Conservation (phyloP, 2,797 vertebrate genomes). For the Anniella stebbinsi region DNA sequence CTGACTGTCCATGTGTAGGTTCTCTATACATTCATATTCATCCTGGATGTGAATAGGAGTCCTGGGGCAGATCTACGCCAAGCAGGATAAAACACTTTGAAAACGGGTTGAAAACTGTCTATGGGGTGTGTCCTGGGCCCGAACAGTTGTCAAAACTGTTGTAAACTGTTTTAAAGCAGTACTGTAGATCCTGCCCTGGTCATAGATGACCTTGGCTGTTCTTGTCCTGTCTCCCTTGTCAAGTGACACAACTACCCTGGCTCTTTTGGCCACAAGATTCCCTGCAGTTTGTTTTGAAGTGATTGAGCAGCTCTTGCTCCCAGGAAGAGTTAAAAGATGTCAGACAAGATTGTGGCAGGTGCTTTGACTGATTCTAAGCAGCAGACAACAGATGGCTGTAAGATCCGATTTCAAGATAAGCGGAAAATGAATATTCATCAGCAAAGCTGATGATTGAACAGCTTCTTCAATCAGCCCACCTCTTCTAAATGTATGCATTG, state of each 20-base stretch:
- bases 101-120: no score
- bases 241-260: neutral
- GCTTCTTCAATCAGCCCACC: slow-evolving; percentile 54
- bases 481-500: slow-evolving; percentile 40
- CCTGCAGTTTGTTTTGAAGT: neutral
- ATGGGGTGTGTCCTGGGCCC: no score
- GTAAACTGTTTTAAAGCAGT: no score
- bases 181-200: no score
- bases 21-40: neutral
- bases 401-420: slow-evolving; percentile 50
- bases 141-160: no score
- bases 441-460: slow-evolving; percentile 50
- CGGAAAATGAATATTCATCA: slow-evolving; percentile 54
- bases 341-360: slow-evolving; percentile 17
- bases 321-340: slow-evolving; percentile 25
- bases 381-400: slow-evolving; percentile 17
- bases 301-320: neutral
- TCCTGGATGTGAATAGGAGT: neutral
- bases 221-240: accelerated
- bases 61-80: no score
- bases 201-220: neutral
- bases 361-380: slow-evolving; percentile 52
- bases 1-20: neutral
- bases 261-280: neutral
- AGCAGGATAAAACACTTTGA: no score